Evolutionary conservation across 2,113 vertebrate species (phyloP), one percentile per base, ranked within the genome.

Genomic region (Emydura subglobosa): DNA sequence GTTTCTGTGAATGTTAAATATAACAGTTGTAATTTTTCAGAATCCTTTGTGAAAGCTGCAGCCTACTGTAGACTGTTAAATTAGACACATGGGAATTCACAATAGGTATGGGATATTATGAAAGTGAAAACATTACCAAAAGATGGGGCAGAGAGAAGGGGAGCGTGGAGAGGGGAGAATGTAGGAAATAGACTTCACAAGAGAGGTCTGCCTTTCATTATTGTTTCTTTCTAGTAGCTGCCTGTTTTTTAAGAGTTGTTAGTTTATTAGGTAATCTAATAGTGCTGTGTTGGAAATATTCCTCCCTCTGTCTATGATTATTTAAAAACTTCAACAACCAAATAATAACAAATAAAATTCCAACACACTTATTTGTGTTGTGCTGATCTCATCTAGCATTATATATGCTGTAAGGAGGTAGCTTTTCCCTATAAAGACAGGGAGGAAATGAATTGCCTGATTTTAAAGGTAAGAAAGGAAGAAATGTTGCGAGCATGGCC

Each of bases 61-160:
- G 84, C 92, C 87, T 92, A 95, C 90, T 93, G 61, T 47, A 86
- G 27, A 1, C 59, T 91, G 78, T 29, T 95, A 95, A 97, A 91
- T 93, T 90, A 93, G 39, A 80, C 81, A 72, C 96, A 31, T 68
- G 47, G 25, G 86, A 83, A 93, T 92, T 96, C 27, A 27, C 19
- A 79, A 31, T 55, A 55, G 86, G 50, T 87, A 80, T 54, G 42
- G 47, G 55, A 47, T 93, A 92, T 90, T 96, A 50, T 90, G 85
- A 79, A 85, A 94, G 76, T 1, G 1, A 79, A 91, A 93, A 85
- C 44, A 39, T 86, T 92, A 88, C 47, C 83, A 84, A 27, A 72
- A 39, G 34, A 72, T 21, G 44, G 72, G 4, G 1, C 76, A 78
- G n/a, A 27, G 68, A 88, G 47, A 47, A 5, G 47, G 47, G 14